Percentiles rank a stretch among this genome's conserved stretches.
These are phyloP conservation scores for Baronia brevicornis DNA, from an alignment of 2,888 invertebrate species.

Conservation along the genomic window DNA sequence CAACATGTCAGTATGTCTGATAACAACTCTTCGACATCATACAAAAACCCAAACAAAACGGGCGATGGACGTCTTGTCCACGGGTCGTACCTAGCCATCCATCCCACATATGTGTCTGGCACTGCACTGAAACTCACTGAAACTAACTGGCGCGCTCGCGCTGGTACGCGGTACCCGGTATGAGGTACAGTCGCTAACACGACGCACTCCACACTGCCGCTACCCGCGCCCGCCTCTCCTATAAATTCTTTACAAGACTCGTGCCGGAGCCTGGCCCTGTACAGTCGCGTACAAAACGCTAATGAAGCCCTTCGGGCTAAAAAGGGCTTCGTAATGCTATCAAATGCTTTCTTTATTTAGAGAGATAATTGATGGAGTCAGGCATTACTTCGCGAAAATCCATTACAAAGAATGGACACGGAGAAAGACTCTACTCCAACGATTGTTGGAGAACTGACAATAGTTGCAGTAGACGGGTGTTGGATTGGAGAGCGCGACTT, in stretches of 20 bases:
- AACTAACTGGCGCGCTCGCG: conserved; percentile 20
- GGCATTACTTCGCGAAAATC: too few species aligned
- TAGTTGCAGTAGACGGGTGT: too few species aligned
- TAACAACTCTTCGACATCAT: too few species aligned
- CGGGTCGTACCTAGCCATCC: conserved; percentile 34
- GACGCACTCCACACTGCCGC: conserved; percentile 39
- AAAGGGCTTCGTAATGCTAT: too few species aligned
- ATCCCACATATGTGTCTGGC: conserved; percentile 22
- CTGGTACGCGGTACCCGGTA: conserved; percentile 19
- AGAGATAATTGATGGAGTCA: too few species aligned
- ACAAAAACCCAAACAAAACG: conserved; percentile 9
- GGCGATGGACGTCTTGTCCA: too few species aligned
- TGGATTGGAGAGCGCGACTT: too few species aligned
- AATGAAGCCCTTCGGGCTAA: conserved; percentile 37
- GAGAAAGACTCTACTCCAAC: too few species aligned
- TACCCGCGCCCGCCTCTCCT: conserved; percentile 57
- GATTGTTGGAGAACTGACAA: too few species aligned
- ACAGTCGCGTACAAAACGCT: conserved; percentile 45
- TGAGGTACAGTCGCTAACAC: conserved; percentile 24
- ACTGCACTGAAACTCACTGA: conserved; percentile 18
- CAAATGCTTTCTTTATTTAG: too few species aligned
- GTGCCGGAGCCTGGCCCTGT: conserved; percentile 63
- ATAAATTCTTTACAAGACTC: conserved; percentile 70
- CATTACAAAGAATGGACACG: too few species aligned
- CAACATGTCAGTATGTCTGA: too few species aligned